Percentiles rank a stretch among this genome's conserved stretches.
Conservation (phyloP, 2,113 vertebrate genomes). For the Chrysochloris asiatica region DNA sequence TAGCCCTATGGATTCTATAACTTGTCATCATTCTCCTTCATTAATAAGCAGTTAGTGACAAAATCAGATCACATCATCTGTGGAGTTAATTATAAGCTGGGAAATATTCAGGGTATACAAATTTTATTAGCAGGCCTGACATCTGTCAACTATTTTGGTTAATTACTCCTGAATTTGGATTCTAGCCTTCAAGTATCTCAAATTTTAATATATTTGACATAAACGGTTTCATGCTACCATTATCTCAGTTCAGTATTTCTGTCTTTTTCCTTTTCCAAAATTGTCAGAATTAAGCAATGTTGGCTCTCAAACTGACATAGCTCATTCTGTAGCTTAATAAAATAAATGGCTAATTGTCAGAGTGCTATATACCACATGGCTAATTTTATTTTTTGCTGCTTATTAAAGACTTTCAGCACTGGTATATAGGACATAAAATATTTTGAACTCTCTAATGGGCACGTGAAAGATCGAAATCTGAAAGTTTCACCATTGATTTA, state of each 20-base stretch:
- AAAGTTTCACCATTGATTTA: neutral
- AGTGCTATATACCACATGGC: neutral
- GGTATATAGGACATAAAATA: constrained; percentile 1
- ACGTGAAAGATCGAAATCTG: neutral
- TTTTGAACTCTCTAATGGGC: constrained; percentile 44
- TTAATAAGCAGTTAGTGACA: constrained; percentile 85
- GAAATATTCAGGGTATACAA: constrained; percentile 74
- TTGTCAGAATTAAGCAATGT: constrained; percentile 38
- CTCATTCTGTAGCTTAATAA: constrained; percentile 45
- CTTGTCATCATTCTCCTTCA: constrained; percentile 78
- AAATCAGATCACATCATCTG: constrained; percentile 82
- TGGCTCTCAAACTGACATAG: constrained; percentile 11
- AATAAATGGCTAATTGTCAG: constrained; percentile 34
- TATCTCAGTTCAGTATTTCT: constrained; percentile 59
- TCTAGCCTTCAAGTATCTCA: constrained; percentile 59
- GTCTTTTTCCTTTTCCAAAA: constrained; percentile 54
- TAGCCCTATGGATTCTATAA: constrained; percentile 75
- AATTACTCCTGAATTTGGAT: constrained; percentile 75
- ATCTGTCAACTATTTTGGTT: constrained; percentile 78
- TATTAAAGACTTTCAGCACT: constrained; percentile 19
- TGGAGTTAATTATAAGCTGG: constrained; percentile 70
- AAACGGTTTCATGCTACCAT: constrained; percentile 58
- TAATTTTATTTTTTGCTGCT: constrained; percentile 11
- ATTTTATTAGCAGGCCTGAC: constrained; percentile 79
- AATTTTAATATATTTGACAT: constrained; percentile 67